These are phyloP conservation scores for Eristalinus sepulchralis DNA, from an alignment of 2,888 invertebrate species.

Conservation along the genomic window DNA sequence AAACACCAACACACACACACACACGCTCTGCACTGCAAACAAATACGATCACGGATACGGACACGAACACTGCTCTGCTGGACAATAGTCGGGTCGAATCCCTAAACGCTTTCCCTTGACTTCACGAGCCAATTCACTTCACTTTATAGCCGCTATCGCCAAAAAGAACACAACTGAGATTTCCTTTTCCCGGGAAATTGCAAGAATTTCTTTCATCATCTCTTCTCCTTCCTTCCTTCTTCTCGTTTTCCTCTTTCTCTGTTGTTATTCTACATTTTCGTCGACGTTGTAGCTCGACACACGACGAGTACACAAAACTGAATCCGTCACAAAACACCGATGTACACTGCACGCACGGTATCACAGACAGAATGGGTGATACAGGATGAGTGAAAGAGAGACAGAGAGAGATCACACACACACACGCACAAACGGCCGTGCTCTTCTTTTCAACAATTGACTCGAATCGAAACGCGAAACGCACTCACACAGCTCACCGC, in stretches of 20 bases:
- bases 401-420: background rate
- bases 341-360: constrained; percentile 1
- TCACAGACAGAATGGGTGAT: constrained; percentile 19
- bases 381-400: constrained; percentile 7
- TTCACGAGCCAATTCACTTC: background rate
- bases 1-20: constrained; percentile 4
- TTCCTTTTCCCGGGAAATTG: constrained; percentile 19
- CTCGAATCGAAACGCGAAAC: constrained; percentile 13
- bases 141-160: constrained; percentile 14
- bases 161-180: background rate
- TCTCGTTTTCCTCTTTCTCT: constrained; percentile 18
- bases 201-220: constrained; percentile 38
- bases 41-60: background rate
- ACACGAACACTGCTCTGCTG: background rate
- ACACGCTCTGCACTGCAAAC: background rate
- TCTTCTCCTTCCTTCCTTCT: background rate
- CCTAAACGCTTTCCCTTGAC: background rate
- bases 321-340: constrained; percentile 3
- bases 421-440: background rate
- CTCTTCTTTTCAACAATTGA: background rate
- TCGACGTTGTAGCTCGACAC: constrained; percentile 53
- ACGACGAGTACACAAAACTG: constrained; percentile 24
- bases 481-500: background rate
- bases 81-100: background rate
- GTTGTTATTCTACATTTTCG: constrained; percentile 60